Evolutionary conservation across 1,140 invertebrate species (phyloP).

Genomic region (Drosophila funebris): DNA sequence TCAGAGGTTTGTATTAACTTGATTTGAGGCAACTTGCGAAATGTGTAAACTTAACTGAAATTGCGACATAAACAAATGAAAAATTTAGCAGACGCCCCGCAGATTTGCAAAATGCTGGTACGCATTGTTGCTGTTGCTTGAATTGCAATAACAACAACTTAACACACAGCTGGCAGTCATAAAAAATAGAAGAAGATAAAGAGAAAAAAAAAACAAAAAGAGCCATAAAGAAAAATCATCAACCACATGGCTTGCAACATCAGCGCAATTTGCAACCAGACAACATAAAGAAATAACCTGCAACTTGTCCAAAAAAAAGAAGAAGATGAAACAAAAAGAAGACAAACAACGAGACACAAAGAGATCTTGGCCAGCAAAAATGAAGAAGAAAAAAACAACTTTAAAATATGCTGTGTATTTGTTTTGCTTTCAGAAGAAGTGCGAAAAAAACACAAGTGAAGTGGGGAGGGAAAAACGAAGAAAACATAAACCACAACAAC

Average conservation of each 20-base stretch:
- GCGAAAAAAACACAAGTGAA: no score
- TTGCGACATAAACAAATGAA: conserved; percentile 25
- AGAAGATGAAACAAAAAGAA: neutral
- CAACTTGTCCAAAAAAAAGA: conserved; percentile 28
- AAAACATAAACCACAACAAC: conserved; percentile 16
- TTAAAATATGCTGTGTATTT: conserved; percentile 33
- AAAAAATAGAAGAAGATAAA: no score
- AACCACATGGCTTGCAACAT: conserved; percentile 47
- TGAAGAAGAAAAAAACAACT: conserved; percentile 31
- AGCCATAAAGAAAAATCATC: conserved; percentile 41
- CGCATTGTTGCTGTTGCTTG: conserved; percentile 12
- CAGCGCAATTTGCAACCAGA: conserved; percentile 48
- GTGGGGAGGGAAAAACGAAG: neutral
- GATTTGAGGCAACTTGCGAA: neutral
- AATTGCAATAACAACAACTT: conserved; percentile 29
- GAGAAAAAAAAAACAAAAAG: neutral
- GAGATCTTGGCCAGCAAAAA: conserved; percentile 29
- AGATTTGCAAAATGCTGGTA: conserved; percentile 13
- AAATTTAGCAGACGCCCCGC: conserved; percentile 26
- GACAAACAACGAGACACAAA: neutral
- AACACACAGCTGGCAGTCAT: conserved; percentile 41
- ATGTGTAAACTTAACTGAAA: conserved; percentile 2
- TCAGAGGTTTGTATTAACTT: no score
- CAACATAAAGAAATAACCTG: conserved; percentile 35
- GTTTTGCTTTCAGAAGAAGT: conserved; percentile 25